A percentile compares a stretch with the other conserved stretches of the same genome.
Evolutionary conservation across 1,140 invertebrate species (phyloP).

Genomic region (Triops longicaudatus): DNA sequence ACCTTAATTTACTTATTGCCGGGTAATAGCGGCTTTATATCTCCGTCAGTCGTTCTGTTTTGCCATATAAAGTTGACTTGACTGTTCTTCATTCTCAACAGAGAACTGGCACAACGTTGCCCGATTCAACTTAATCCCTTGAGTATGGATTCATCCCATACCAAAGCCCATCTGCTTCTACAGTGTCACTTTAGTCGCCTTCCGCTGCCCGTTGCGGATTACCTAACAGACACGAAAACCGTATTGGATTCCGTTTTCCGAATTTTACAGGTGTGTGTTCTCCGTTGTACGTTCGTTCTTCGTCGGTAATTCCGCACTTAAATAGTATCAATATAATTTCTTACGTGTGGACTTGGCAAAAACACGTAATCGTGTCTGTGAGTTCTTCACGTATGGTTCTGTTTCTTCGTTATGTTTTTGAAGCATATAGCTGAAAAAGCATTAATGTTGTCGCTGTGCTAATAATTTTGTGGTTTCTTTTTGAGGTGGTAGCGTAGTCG

Average conservation of each 20-base stretch:
- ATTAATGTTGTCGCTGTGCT: too few relatives aligned
- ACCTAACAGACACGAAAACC: conserved; percentile 91
- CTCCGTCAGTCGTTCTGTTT: conserved; percentile 27
- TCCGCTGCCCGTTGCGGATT: conserved; percentile 81
- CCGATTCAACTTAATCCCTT: conserved; percentile 62
- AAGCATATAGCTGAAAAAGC: too few relatives aligned
- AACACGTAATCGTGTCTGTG: too few relatives aligned
- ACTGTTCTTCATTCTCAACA: conserved; percentile 40
- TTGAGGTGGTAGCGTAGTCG: too few relatives aligned
- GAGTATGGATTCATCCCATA: conserved; percentile 78
- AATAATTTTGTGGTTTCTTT: too few relatives aligned
- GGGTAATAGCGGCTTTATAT: background rate
- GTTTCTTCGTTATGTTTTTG: conserved; percentile 19
- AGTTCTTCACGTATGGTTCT: too few relatives aligned
- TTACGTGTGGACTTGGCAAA: too few relatives aligned
- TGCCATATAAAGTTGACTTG: conserved; percentile 29
- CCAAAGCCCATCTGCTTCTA: conserved; percentile 85
- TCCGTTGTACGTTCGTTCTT: conserved; percentile 29
- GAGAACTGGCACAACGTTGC: conserved; percentile 69
- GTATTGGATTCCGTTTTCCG: conserved; percentile 92
- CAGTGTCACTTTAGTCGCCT: conserved; percentile 85
- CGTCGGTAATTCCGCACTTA: conserved; percentile 7
- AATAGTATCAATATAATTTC: too few relatives aligned
- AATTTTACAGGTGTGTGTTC: conserved; percentile 58
- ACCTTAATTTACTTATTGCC: too few relatives aligned